Evolutionary conservation across 2,797 vertebrate species (phyloP), one percentile per base, ranked within the genome.

Genomic region (Lutjanus argentimaculatus): DNA sequence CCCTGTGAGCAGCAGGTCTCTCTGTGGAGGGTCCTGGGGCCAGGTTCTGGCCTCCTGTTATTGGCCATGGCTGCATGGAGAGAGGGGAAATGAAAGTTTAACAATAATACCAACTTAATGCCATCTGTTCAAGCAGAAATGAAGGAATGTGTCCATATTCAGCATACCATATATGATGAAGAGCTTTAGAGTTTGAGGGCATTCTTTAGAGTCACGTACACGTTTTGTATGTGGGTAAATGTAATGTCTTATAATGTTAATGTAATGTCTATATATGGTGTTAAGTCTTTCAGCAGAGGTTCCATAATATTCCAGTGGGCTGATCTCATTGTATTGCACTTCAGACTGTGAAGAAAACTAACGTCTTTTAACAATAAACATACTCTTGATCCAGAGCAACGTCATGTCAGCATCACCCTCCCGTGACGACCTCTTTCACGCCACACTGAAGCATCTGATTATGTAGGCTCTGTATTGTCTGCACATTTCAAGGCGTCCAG

Each of bases 1-100:
- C 99, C 99, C 99, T 0, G 99, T 99, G 45, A 99, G 97, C 75
- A 99, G 96, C 89, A 99, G 91, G 93, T 99, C 99, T 91, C 99
- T 97, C 94, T 98, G 98, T 0, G 97, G 97, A 63, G 98, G 97
- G 79, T 98, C 95, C 2, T n/a, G 97, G 96, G 82, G 96, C 97
- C 64, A 97, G 90, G 88, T 96, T 99, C 86, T 95, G 95, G 48
- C 99, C 99, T 77, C 99, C 99, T 10, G 96, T 96, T 57, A 99
- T 96, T 0, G 98, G 99, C 99, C 99, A 99, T 0, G 95, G 95
- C 99, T 99, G 85, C 59, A 81, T 58, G 61, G 66, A 88, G 48
- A 79, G 52, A 80, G 11, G 53, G 58, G 43, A 87, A 79, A 86
- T 77, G 0, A 67, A 77, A 62, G 51, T 75, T 84, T 74, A 78